These are phyloP conservation scores for Prunella fulvescens DNA, from an alignment of 2,113 vertebrate genomes.

Conservation along the genomic window DNA sequence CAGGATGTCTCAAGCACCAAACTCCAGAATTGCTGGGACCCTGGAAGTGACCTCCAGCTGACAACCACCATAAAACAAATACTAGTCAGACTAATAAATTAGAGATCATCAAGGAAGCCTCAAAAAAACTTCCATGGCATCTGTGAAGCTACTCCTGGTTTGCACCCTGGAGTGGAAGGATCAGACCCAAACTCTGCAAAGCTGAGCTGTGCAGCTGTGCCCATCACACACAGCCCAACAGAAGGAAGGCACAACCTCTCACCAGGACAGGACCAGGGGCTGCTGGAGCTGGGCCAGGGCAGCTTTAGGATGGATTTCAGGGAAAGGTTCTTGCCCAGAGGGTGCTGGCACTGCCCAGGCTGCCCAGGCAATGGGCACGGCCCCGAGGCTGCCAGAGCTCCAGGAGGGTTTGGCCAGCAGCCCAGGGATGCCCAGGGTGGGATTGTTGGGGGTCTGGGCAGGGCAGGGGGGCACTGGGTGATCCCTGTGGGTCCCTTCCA, in stretches of 20 bases:
- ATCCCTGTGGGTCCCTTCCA: not conserved
- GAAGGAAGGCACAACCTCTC: not conserved
- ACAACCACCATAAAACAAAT: not conserved
- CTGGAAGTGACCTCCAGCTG: not conserved
- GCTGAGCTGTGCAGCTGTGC: not conserved
- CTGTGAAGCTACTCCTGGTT: not conserved
- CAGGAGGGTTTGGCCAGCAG: fast-evolving
- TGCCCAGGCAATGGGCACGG: not conserved
- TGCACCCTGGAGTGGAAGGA: not conserved
- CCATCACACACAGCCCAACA: not conserved
- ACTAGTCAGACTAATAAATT: not conserved
- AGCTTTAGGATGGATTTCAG: fast-evolving
- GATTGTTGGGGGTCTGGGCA: not conserved
- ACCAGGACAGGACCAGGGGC: not conserved
- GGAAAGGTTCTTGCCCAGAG: not conserved
- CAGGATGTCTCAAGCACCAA: not conserved
- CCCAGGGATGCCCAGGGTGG: not conserved
- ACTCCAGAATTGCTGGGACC: not conserved
- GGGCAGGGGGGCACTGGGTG: not conserved
- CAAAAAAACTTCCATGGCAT: not conserved
- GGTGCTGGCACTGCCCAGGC: not conserved
- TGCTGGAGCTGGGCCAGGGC: not conserved
- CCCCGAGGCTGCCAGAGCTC: not conserved
- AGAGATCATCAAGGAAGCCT: not conserved
- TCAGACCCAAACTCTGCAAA: not conserved